A percentile compares a stretch with the other conserved stretches of the same genome.
These are phyloP conservation scores for Enteromius paludinosus DNA, from an alignment of 2,797 vertebrate genomes.

Conservation along the genomic window DNA sequence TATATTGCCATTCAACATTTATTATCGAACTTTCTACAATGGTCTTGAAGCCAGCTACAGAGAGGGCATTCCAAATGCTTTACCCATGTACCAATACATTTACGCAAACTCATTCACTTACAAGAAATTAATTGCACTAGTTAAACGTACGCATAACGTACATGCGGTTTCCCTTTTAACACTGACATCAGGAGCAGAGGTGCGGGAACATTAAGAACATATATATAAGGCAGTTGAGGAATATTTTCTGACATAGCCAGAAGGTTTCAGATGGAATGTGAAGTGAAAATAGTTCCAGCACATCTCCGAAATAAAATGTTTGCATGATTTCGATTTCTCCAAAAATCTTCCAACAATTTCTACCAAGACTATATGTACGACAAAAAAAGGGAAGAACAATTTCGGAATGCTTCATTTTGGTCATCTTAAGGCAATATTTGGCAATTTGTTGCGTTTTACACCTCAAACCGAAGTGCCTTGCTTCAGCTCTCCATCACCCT, in stretches of 20 bases:
- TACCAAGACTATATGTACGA: constrained; percentile 81
- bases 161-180: constrained; percentile 85
- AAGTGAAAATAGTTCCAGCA: constrained; percentile 72
- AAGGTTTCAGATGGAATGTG: constrained; percentile 77
- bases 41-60: constrained; percentile 74
- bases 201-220: constrained; percentile 60
- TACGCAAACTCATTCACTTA: constrained; percentile 76
- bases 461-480: constrained; percentile 94
- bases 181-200: constrained; percentile 70
- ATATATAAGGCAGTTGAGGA: constrained; percentile 70
- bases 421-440: constrained; percentile 94
- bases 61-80: constrained; percentile 68
- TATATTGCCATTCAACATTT: constrained; percentile 89
- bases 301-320: constrained; percentile 74
- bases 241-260: constrained; percentile 69
- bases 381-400: constrained; percentile 35
- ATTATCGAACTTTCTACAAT: constrained; percentile 74
- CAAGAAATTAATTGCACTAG: constrained; percentile 86
- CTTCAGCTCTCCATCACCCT: constrained; percentile 80
- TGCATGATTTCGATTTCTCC: constrained; percentile 78
- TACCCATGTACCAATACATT: constrained; percentile 69
- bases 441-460: constrained; percentile 80
- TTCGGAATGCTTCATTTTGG: constrained; percentile 87
- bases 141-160: constrained; percentile 78
- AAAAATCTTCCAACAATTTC: constrained; percentile 68